Conservation (phyloP, 2,888 invertebrate species). For the Autographa pulchrina region DNA sequence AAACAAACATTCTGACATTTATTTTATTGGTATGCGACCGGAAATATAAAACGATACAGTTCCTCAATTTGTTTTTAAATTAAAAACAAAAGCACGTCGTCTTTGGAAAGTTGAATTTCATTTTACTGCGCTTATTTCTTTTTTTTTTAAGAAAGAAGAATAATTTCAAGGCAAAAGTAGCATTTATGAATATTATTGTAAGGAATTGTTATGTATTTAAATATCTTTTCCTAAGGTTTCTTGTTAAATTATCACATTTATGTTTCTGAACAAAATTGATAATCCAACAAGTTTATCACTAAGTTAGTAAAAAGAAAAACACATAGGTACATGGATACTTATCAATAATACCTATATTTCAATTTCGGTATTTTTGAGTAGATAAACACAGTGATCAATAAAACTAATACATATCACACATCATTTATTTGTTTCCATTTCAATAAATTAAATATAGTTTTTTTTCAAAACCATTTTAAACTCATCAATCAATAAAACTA, state of each 20-base stretch:
- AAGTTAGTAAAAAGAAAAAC: too few species aligned
- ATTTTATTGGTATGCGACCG: slow-evolving; percentile 33
- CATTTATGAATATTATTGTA: not conserved
- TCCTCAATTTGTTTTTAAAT: not conserved
- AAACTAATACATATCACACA: too few species aligned
- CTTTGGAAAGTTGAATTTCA: slow-evolving; percentile 1
- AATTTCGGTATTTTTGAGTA: too few species aligned
- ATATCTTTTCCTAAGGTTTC: too few species aligned
- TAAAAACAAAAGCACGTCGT: slow-evolving; percentile 3
- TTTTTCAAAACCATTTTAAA: not conserved
- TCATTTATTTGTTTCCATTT: not conserved
- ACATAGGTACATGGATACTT: too few species aligned
- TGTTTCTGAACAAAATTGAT: too few species aligned
- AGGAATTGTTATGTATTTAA: not conserved
- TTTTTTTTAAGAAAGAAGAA: not conserved
- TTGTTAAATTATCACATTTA: too few species aligned
- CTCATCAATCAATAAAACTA: not conserved
- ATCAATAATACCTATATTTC: too few species aligned
- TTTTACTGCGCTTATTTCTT: not conserved
- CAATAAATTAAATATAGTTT: not conserved
- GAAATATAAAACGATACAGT: slow-evolving; percentile 16
- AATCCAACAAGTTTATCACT: too few species aligned
- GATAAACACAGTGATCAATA: too few species aligned
- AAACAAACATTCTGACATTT: slow-evolving; percentile 15
- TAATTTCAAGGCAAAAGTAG: not conserved